Evolutionary conservation across 2,113 vertebrate species (phyloP).

Genomic region (Progne subis): DNA sequence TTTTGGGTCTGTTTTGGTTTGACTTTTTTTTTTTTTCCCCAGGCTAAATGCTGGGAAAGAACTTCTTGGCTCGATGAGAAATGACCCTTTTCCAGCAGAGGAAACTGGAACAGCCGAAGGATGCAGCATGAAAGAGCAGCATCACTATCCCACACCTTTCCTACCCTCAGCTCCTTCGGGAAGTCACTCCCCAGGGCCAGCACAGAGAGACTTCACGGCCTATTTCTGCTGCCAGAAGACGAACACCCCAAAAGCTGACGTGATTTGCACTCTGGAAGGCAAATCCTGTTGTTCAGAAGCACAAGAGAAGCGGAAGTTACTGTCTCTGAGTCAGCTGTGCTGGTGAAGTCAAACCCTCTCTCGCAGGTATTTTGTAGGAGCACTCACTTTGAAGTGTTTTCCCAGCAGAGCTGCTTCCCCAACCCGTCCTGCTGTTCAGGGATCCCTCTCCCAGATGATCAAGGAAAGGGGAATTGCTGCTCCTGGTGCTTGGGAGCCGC

Average conservation of each 20-base stretch:
- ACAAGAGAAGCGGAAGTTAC: neutral
- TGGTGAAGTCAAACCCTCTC: neutral
- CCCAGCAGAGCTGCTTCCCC: neutral
- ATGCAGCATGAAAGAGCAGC: neutral
- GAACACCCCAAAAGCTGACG: neutral
- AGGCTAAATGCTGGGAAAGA: neutral
- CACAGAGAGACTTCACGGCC: neutral
- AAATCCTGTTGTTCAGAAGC: neutral
- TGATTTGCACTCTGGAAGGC: neutral
- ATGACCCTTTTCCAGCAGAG: neutral
- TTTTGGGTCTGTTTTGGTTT: neutral
- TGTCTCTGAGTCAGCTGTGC: neutral
- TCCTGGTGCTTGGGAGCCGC: neutral
- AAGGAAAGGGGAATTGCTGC: neutral
- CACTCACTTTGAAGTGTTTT: neutral
- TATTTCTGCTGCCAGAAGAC: neutral
- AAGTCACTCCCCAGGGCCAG: neutral
- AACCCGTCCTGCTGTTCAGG: neutral
- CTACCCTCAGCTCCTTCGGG: neutral
- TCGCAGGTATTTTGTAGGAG: neutral
- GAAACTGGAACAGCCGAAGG: neutral
- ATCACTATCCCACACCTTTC: neutral
- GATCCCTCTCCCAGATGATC: neutral
- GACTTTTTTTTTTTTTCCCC: neutral
- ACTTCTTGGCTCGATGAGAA: neutral